phyloP scores from a whole-genome alignment of 2,113 vertebrate species.

The Chaenocephalus aceratus region DNA sequence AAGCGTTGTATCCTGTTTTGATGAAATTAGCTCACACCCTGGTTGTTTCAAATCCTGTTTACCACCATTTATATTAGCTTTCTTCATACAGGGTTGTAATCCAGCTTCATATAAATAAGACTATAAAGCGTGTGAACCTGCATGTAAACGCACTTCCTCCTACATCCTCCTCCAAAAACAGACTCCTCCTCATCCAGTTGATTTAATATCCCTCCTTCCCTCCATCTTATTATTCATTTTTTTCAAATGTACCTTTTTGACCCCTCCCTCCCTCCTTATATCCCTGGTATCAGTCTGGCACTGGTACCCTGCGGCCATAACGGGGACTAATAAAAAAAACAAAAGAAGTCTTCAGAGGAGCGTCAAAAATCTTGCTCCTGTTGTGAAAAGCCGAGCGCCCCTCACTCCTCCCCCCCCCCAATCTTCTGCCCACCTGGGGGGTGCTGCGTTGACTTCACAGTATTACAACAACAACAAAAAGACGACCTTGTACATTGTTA shows the following conservation, averaged over 20 bases:
- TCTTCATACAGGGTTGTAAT: no score
- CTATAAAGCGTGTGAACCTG: neutral
- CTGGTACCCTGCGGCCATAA: conserved; percentile 72
- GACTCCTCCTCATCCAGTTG: conserved; percentile 4
- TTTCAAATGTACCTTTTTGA: neutral
- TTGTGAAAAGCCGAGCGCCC: conserved; percentile 61
- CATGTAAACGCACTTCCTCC: conserved; percentile 35
- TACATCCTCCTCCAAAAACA: neutral
- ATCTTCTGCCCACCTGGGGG: conserved; percentile 29
- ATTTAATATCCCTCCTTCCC: neutral
- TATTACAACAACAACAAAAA: conserved; percentile 69
- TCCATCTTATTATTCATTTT: neutral
- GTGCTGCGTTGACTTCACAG: conserved; percentile 75
- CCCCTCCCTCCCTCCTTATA: conserved; percentile 9
- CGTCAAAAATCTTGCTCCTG: conserved; percentile 42
- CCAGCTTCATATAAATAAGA: neutral
- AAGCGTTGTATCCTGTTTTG: neutral
- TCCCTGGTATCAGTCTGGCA: conserved; percentile 82
- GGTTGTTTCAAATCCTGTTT: neutral
- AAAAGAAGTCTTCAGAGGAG: conserved; percentile 42
- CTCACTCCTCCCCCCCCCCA: neutral
- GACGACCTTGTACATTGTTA: conserved; percentile 82
- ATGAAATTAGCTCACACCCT: neutral
- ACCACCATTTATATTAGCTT: neutral
- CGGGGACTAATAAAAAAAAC: conserved; percentile 14